Evolutionary conservation across 1,140 invertebrate genomes (phyloP), one percentile per base, ranked within the genome.

Genomic region (Sycobia sp.): DNA sequence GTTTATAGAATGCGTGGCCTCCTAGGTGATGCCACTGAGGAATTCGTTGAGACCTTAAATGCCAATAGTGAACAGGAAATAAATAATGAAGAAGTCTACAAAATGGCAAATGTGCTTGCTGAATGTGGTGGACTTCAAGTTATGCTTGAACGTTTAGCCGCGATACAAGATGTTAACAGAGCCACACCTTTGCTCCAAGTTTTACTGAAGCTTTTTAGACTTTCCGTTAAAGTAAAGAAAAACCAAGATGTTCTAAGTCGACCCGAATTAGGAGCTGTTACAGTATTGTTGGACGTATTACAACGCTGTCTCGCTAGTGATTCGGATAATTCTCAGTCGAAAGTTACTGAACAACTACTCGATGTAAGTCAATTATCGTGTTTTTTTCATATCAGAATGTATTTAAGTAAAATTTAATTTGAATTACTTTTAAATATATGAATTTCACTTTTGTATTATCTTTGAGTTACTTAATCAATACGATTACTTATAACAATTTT

Each of bases 1-100:
- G 91, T 99, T n/a, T 99, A 99, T 80, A 88, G 97, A 47, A 98
- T 99, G 95, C 85, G 96, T 66, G 97, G 97, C 4, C 80, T 99
- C 22, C 86, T 98, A 5, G 97, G 97, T 10, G 97, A 99, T 83
- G 96, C 97, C 1, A 99, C 97, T 0, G 97, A 98, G 76, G 96
- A 98, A 80, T 98, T 99, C 81, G 93, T 99, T 13, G 96, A 98
- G 81, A 95, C 91, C 3, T 81, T 99, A 18, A 94, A 92, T 49
- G 88, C 87, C n/a, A 95, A 92, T 66, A 91, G 90, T 67, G 92
- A 95, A 67, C 91, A 94, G 74, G 89, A 93, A 65, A 90, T 96
- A 0, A 94, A 98, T 76, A 95, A 96, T 69, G 96, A 99, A 77
- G 92, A 96, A 76, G 88, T 96, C 0, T 98, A 96, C 76, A 89